Evolutionary conservation across 2,797 vertebrate species (phyloP).

Genomic region (Gobionotothen gibberifrons): DNA sequence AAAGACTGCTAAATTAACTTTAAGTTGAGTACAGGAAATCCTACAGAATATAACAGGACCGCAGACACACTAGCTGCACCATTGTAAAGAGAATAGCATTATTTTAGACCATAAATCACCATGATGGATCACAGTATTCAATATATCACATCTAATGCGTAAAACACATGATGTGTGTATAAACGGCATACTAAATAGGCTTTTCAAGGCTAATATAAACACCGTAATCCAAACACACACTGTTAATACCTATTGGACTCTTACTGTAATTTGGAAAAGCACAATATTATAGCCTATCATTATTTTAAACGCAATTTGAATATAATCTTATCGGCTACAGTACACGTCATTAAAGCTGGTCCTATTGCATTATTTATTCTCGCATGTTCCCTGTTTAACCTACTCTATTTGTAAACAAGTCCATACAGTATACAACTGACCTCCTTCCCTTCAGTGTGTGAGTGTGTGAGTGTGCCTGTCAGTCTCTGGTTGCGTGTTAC

Average conservation of each 20-base stretch:
- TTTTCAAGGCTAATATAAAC: not conserved
- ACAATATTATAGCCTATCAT: too few species aligned
- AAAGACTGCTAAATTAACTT: not conserved
- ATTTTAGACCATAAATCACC: not conserved
- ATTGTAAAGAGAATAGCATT: not conserved
- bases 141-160: not conserved
- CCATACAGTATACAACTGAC: conserved; percentile 62
- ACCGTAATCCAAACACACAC: not conserved
- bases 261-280: not conserved
- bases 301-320: not conserved
- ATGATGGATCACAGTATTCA: too few species aligned
- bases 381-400: conserved; percentile 9
- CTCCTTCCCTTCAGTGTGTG: conserved; percentile 53
- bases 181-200: not conserved
- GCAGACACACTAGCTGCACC: not conserved
- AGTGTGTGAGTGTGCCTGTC: conserved; percentile 29
- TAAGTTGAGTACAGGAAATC: too few species aligned
- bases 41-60: not conserved
- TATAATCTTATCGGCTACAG: not conserved
- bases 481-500: conserved; percentile 77
- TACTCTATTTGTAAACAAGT: conserved; percentile 59
- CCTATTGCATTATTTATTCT: not conserved
- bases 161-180: not conserved
- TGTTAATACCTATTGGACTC: not conserved
- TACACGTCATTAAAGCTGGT: not conserved